Evolutionary conservation across 1,140 invertebrate species (phyloP).

Genomic region (Ceratina calcarata): DNA sequence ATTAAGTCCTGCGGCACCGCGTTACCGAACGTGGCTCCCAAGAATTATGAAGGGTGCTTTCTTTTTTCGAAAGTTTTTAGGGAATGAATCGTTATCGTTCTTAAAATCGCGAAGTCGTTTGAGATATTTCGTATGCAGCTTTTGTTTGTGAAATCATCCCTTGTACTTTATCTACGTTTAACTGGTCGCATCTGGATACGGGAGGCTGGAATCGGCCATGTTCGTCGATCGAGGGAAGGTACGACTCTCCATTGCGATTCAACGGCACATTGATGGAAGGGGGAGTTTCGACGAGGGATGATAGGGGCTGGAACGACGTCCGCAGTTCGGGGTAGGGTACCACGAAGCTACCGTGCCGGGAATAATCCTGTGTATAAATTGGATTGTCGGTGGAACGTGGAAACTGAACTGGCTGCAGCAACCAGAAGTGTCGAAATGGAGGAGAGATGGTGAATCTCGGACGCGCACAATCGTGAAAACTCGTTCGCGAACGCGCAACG

Average conservation of each 20-base stretch:
- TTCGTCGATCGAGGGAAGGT: slow-evolving; percentile 49
- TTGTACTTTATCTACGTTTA: no score
- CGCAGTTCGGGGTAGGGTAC: slow-evolving; percentile 25
- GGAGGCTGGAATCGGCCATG: slow-evolving; percentile 47
- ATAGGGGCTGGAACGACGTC: slow-evolving; percentile 28
- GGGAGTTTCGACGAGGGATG: slow-evolving; percentile 32
- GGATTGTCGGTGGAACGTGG: slow-evolving; percentile 71
- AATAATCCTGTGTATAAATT: slow-evolving; percentile 79
- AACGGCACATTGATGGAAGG: slow-evolving; percentile 20
- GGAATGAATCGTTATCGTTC: no score
- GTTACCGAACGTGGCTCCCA: not conserved
- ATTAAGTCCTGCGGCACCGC: not conserved
- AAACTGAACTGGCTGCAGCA: slow-evolving; percentile 53
- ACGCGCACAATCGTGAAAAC: slow-evolving; percentile 4
- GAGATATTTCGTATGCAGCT: no score
- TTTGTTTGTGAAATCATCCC: no score
- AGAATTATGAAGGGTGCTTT: not conserved
- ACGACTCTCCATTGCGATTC: slow-evolving; percentile 51
- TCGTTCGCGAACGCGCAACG: slow-evolving; percentile 24
- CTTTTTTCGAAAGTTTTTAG: no score
- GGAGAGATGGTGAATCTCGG: slow-evolving; percentile 25
- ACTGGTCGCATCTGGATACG: not conserved
- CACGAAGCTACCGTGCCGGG: slow-evolving; percentile 53
- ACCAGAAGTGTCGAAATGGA: slow-evolving; percentile 26
- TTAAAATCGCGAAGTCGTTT: no score